A percentile compares a stretch with the other conserved stretches of the same genome.
Evolutionary conservation across 1,140 invertebrate genomes (phyloP).

Genomic region (Tribolium madens): DNA sequence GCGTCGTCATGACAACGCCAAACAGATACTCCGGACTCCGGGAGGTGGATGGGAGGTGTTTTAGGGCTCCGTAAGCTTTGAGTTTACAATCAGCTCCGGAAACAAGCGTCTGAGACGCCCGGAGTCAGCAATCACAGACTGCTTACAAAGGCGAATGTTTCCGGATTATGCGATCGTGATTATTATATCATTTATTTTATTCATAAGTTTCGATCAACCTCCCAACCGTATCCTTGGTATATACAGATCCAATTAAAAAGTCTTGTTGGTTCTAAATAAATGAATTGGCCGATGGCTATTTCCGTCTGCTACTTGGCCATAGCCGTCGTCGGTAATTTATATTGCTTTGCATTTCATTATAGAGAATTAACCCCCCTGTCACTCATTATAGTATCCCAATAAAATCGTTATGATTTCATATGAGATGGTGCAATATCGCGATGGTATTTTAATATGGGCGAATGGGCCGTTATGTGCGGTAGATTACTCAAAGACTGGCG

Average conservation of each 20-base stretch:
- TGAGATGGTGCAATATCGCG: neutral
- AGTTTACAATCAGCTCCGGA: constrained; percentile 58
- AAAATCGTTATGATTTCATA: constrained; percentile 1
- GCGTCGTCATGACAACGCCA: constrained; percentile 52
- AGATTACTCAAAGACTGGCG: constrained; percentile 14
- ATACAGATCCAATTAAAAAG: constrained; percentile 33
- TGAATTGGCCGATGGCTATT: constrained; percentile 38
- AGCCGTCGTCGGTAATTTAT: constrained; percentile 41
- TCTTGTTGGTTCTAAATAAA: neutral
- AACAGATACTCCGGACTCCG: constrained; percentile 52
- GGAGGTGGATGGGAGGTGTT: constrained; percentile 28
- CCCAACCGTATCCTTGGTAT: neutral
- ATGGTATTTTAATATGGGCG: constrained; percentile 22
- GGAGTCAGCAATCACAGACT: constrained; percentile 56
- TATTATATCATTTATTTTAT: constrained; percentile 43
- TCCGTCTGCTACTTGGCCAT: constrained; percentile 47
- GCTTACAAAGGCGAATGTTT: constrained; percentile 54
- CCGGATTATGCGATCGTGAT: constrained; percentile 50
- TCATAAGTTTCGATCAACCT: neutral
- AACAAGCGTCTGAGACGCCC: constrained; percentile 52
- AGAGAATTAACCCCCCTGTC: constrained; percentile 36
- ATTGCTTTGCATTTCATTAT: constrained; percentile 49
- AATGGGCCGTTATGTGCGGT: constrained; percentile 32
- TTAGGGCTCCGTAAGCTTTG: constrained; percentile 48
- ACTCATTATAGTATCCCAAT: constrained; percentile 40